A percentile compares a stretch with the other conserved stretches of the same genome.
Conservation (phyloP, 2,888 invertebrate species). For the Orthosia gracilis region DNA sequence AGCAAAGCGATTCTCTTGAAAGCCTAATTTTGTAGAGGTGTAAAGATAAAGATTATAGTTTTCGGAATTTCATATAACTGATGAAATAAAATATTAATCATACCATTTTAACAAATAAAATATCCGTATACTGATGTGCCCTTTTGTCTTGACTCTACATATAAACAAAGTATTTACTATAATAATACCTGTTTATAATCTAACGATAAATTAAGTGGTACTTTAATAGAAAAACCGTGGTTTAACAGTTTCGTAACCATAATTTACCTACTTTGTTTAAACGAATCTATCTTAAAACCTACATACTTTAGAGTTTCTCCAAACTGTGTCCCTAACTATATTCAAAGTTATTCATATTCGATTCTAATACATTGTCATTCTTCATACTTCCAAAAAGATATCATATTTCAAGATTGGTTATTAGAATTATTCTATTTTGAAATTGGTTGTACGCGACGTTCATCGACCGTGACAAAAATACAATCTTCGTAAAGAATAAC, state of each 20-base stretch:
- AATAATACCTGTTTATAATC: background rate
- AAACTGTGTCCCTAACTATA: background rate
- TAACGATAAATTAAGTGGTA: background rate
- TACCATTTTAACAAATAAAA: background rate
- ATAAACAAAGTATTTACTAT: too few relatives aligned
- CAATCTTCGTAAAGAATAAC: conserved; percentile 14
- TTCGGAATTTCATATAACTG: background rate
- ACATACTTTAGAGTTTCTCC: too few relatives aligned
- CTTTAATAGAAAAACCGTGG: too few relatives aligned
- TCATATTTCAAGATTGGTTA: conserved; percentile 6
- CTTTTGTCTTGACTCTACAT: background rate
- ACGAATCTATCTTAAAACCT: background rate
- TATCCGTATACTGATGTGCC: background rate
- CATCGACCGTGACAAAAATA: background rate
- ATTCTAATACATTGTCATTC: conserved; percentile 10
- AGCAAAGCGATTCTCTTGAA: too few relatives aligned
- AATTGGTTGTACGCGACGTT: background rate
- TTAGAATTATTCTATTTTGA: background rate
- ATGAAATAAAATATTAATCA: background rate
- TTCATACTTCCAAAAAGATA: background rate
- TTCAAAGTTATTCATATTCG: background rate
- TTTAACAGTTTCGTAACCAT: background rate
- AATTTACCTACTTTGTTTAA: background rate
- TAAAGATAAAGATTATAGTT: background rate
- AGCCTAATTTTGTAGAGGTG: background rate